Evolutionary conservation across 2,888 invertebrate genomes (phyloP), one percentile per base, ranked within the genome.

Genomic region (Allolobophora icterica): DNA sequence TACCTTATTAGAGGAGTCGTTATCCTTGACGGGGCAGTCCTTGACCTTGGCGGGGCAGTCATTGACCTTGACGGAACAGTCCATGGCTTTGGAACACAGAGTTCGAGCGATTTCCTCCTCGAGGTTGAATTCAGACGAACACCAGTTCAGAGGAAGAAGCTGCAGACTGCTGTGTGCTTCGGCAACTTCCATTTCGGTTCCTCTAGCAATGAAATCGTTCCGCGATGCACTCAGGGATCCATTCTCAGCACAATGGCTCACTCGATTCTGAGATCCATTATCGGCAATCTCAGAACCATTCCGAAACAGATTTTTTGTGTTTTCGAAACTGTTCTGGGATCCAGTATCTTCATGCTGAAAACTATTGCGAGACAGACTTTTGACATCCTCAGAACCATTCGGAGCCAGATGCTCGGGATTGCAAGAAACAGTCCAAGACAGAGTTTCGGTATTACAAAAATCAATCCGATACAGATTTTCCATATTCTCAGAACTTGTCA

Each of bases 61-160:
- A 30, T 71, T 71, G 71, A n/a, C 71, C n/a, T 0, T 71, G n/a
- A n/a, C 11, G 30, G 71, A n/a, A n/a, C 71, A 71, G 71, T 71
- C 71, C 52, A 21, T 52, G 52, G 24, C 52, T 52, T 52, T 52
- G 21, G 71, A 11, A 13, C 13, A n/a, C 71, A 71, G 11, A 71
- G 71, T 71, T 71, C 71, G 71, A 71, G 71, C n/a, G 71, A 71
- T 3, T 71, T 71, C 71, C 71, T 71, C 71, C 71, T 71, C 71
- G 30, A 71, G 71, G 71, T 71, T 71, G n/a, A 71, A 71, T 71
- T 71, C 71, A 71, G 71, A 71, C 11, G 71, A 71, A n/a, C 71
- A 71, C 71, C n/a, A 30, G 71, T 71, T 71, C 71, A 71, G 30
- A 11, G 71, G 71, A 71, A 71, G 71, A 30, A 71, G 71, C 71